Evolutionary conservation across 1,140 invertebrate genomes (phyloP), one percentile per base, ranked within the genome.

Genomic region (Prorops nasuta): DNA sequence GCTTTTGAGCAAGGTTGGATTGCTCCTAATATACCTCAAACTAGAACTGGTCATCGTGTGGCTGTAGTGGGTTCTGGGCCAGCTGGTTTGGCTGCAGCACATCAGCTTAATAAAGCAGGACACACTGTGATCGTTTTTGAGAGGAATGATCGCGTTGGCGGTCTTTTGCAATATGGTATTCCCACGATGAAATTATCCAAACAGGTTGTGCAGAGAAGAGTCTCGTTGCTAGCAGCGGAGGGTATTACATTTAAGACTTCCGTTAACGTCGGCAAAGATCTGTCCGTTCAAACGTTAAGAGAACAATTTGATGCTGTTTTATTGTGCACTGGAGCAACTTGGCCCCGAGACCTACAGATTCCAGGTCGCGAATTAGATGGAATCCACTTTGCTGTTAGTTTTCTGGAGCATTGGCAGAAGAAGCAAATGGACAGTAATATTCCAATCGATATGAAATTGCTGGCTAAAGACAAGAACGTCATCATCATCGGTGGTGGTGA

Each of bases 1-100:
- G 97, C 94, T 9, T 99, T 96, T 77, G 92, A 98, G 58, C 86
- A 93, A 76, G 95, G 95, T 3, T 97, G 96, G 96, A 95, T 99
- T 42, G 80, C 84, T 18, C 86, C 96, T 0, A 72, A 82, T 71
- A 83, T 86, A 16, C 94, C 94, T 0, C 49, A 69, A 1, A 44
- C 72, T 4, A 82, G 93, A 48, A 94, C 90, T 38, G 94, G 91
- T 3, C 93, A 91, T 66, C 85, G 84, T 24, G 86, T 98, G 1
- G 96, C 93, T 3, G 80, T 99, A n/a, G 85, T 99, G 38, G 97
- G 97, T 1, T 94, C 93, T 21, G 97, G 97, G 1, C 97, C 97
- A 0, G 83, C 97, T 19, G 96, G 96, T 2, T 70, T 99, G 28
- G 96, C 96, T 2, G 92, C 92, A 53, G 96, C 97, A n/a, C 91